These are phyloP conservation scores for Sinosuthora webbiana DNA, from an alignment of 2,113 vertebrate genomes.

Conservation along the genomic window DNA sequence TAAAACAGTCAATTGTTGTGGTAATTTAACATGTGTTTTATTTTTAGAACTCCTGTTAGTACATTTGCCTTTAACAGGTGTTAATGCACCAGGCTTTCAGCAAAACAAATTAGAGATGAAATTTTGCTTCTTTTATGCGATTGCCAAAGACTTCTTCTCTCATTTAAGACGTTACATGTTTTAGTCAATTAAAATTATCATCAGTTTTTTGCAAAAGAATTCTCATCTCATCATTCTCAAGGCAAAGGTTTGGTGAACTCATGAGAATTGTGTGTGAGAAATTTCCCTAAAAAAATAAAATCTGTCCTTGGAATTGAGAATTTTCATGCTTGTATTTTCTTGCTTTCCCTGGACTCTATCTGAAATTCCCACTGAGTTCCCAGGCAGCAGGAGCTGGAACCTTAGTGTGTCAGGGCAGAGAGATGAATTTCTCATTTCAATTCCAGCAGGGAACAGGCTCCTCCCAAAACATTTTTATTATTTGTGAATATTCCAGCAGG, in stretches of 20 bases:
- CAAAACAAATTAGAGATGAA: background rate
- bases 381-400: background rate
- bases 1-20: background rate
- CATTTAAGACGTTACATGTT: background rate
- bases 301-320: background rate
- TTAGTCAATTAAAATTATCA: background rate
- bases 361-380: background rate
- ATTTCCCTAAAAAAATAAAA: background rate
- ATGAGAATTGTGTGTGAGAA: background rate
- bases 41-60: background rate
- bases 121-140: background rate
- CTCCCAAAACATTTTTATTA: background rate
- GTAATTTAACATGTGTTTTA: background rate
- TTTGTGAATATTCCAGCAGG: background rate
- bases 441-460: background rate
- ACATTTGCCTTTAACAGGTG: background rate
- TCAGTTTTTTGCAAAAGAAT: background rate
- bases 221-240: background rate
- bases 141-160: background rate
- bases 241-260: background rate
- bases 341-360: background rate
- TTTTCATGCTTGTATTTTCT: background rate
- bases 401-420: background rate
- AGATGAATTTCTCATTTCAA: background rate
- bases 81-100: background rate